A percentile compares a stretch with the other conserved stretches of the same genome.
Conservation (phyloP, 1,140 invertebrate species). For the Bombus waltoni region DNA sequence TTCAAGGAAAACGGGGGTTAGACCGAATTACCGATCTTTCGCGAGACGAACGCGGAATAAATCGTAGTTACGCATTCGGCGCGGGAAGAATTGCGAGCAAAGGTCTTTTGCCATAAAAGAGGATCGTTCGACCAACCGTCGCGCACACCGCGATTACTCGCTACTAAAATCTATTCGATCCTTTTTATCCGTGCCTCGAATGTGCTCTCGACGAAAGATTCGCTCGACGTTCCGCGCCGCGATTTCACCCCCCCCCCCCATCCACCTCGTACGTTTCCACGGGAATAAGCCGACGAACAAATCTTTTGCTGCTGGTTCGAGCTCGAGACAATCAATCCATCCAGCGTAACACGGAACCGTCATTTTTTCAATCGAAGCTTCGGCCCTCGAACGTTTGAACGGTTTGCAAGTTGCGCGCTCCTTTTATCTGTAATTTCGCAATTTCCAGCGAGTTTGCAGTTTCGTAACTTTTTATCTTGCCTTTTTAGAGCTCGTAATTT, state of each 20-base stretch:
- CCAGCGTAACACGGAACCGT: not conserved
- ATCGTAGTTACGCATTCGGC: not conserved
- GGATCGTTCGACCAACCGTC: constrained; percentile 34
- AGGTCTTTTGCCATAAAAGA: constrained; percentile 30
- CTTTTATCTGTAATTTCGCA: no score
- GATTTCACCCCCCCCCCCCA: not conserved
- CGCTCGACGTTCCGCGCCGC: not conserved
- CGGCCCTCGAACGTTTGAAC: no score
- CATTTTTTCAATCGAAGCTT: not conserved
- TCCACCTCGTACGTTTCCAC: not conserved
- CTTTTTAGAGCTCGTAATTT: no score
- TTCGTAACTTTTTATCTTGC: no score
- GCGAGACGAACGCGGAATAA: constrained; percentile 11
- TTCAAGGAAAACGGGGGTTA: no score
- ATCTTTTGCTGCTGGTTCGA: not conserved
- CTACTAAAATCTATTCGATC: constrained; percentile 50
- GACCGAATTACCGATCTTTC: constrained; percentile 15
- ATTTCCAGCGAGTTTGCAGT: no score
- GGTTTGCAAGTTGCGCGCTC: no score
- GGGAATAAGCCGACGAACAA: constrained; percentile 15
- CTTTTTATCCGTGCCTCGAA: constrained; percentile 48
- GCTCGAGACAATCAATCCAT: constrained; percentile 11
- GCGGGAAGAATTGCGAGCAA: constrained; percentile 2
- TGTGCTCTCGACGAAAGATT: constrained; percentile 21
- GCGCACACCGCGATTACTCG: constrained; percentile 32